phyloP scores from a whole-genome alignment of 2,113 vertebrate species.

The Labeo catla region DNA sequence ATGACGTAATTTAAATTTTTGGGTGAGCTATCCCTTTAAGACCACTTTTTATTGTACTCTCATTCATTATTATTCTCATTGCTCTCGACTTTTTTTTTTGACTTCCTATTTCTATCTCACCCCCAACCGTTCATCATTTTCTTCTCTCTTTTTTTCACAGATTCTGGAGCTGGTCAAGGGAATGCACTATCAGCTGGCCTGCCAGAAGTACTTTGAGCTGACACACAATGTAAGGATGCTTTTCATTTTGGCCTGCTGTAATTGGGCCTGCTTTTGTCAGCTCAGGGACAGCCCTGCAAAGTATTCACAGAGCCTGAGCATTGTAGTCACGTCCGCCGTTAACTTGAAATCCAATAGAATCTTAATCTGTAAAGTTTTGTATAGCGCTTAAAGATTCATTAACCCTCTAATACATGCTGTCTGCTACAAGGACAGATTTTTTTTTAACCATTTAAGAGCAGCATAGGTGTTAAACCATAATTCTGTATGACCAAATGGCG shows the following conservation, averaged over 20 bases:
- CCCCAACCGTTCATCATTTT: not conserved
- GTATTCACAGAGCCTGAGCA: conserved; percentile 50
- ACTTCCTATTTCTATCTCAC: not conserved
- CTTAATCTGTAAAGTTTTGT: conserved; percentile 71
- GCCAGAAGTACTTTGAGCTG: conserved; percentile 97
- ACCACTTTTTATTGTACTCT: not conserved
- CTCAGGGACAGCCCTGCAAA: conserved; percentile 55
- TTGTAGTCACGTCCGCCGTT: conserved; percentile 66
- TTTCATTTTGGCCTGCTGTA: conserved; percentile 58
- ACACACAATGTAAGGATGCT: conserved; percentile 89
- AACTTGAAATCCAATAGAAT: conserved; percentile 54
- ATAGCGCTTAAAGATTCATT: conserved; percentile 62
- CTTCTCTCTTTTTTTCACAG: conserved; percentile 67
- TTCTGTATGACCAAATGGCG: not conserved
- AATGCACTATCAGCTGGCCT: conserved; percentile 96
- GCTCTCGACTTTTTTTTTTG: not conserved
- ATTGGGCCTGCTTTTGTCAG: conserved; percentile 54
- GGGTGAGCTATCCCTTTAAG: too few species aligned
- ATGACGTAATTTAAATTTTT: too few species aligned
- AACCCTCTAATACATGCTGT: conserved; percentile 7
- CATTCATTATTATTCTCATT: not conserved
- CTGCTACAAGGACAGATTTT: not conserved
- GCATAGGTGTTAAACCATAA: not conserved
- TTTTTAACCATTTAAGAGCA: not conserved
- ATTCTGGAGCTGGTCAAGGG: conserved; percentile 96